Percentiles rank a stretch among this genome's conserved stretches.
Conservation (phyloP, 2,113 vertebrate species). For the Todiramphus chloris region DNA sequence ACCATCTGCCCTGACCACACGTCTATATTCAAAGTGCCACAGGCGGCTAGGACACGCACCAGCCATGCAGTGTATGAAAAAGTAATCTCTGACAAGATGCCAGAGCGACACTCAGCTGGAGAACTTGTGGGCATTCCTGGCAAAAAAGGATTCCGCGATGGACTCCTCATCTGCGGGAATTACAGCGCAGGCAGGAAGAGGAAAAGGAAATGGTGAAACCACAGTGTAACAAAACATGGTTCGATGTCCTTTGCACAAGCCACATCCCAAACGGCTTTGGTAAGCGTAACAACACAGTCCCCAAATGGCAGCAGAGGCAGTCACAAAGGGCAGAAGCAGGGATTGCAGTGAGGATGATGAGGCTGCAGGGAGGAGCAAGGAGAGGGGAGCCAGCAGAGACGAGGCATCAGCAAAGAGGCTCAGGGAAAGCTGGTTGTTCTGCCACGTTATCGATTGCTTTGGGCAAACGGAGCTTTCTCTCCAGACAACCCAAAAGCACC, state of each 20-base stretch:
- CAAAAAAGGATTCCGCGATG: background rate
- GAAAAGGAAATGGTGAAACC: constrained; percentile 26
- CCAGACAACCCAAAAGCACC: background rate
- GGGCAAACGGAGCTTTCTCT: background rate
- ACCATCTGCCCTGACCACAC: background rate
- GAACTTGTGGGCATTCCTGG: constrained; percentile 3
- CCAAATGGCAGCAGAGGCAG: background rate
- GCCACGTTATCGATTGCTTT: background rate
- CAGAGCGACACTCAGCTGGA: background rate
- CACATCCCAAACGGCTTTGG: background rate
- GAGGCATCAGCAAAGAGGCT: background rate
- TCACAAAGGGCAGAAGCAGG: background rate
- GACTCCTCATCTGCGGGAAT: background rate
- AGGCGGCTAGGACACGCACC: background rate
- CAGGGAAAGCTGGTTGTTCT: background rate
- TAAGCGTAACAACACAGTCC: background rate
- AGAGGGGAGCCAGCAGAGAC: background rate
- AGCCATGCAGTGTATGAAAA: background rate
- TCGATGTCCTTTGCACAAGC: background rate
- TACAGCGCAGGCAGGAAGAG: background rate
- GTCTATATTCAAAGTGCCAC: background rate
- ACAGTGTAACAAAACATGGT: background rate
- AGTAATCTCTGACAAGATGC: background rate
- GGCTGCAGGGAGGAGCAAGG: background rate
- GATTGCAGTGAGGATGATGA: fast-evolving